Evolutionary conservation across 2,888 invertebrate species (phyloP).

Genomic region (Calameuta idolon): DNA sequence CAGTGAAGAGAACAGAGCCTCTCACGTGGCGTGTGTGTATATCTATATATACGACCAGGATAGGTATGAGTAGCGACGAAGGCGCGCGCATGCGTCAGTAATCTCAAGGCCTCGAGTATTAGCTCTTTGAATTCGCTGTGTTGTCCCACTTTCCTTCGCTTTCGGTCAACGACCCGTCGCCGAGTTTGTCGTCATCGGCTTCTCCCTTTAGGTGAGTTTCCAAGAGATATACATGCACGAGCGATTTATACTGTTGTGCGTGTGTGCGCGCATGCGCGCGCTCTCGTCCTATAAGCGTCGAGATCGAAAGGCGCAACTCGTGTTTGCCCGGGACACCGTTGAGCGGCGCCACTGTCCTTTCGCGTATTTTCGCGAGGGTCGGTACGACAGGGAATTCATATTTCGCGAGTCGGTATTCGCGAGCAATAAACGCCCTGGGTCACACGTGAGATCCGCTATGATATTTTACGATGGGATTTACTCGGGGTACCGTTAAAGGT

Average conservation of each 20-base stretch:
- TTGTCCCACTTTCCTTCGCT: constrained; percentile 65
- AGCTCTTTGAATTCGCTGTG: constrained; percentile 59
- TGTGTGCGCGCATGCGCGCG: not conserved
- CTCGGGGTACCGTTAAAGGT: not conserved
- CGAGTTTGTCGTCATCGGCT: not conserved
- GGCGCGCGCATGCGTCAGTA: constrained; percentile 59
- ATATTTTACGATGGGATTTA: not conserved
- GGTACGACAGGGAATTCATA: constrained; percentile 52
- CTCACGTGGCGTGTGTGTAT: not conserved
- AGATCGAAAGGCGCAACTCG: constrained; percentile 3
- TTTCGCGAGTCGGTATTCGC: constrained; percentile 37
- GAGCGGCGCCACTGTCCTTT: constrained; percentile 60
- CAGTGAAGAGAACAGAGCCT: constrained; percentile 32
- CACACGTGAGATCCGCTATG: not conserved
- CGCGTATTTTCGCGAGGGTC: constrained; percentile 53
- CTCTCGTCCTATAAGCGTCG: not conserved
- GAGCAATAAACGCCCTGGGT: not conserved
- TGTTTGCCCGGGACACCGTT: constrained; percentile 35
- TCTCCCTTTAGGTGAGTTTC: constrained; percentile 56
- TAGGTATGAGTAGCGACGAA: constrained; percentile 16
- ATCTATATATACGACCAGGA: not conserved
- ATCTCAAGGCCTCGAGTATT: constrained; percentile 65
- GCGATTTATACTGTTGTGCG: constrained; percentile 12
- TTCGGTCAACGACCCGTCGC: constrained; percentile 63
- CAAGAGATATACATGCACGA: constrained; percentile 57